Base-by-base conservation (phyloP, 2,888 invertebrate species). In the Agonopterix alstromeriana region DNA sequence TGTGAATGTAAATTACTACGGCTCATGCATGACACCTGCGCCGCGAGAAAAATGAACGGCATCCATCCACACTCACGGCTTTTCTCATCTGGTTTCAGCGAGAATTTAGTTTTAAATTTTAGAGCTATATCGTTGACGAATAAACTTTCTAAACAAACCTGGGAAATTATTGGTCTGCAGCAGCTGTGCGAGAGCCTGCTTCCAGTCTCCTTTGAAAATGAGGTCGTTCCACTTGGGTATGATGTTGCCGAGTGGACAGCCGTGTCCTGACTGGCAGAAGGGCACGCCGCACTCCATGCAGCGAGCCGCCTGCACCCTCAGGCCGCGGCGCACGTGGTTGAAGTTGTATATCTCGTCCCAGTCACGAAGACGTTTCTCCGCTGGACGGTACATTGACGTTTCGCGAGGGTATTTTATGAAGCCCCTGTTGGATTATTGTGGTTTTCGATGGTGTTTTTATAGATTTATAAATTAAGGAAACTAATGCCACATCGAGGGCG, bases 161-260 rank as follows among this genome's bases (percentile, higher is more conserved):
- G 99, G 99, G 90, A 99, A 99, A 81, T 99, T 99, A 74, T 99
- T 99, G 0, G 99, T 99, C 87, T 99, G 99, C 60, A 98, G 82
- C 48, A 99, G 90, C 62, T 98, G 98, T 51, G 94, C 92, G 5
- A 99, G 88, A 11, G 99, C 99, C 77, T 98, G 97, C 56, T 93
- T 92, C 99, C 99, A 99, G 71, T 98, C 95, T 45, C 93, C 94
- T 70, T 95, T 92, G 90, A 95, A 99, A n/a, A 99, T 92, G 12
- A 99, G 92, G 73, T 98, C 97, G 83, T 99, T 99, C 98, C 98
- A 99, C 87, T 98, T 98, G 48, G 99, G 99, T 59, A 99, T 98
- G 61, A 99, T 97, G 82, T 99, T 99, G 36, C 98, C 98, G 40
- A 99, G 91, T 0, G 99, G 99, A 74, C 99, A 99, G 45, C 99